Conservation (phyloP, 2,113 vertebrate species). For the Pseudorectes ferrugineus region DNA sequence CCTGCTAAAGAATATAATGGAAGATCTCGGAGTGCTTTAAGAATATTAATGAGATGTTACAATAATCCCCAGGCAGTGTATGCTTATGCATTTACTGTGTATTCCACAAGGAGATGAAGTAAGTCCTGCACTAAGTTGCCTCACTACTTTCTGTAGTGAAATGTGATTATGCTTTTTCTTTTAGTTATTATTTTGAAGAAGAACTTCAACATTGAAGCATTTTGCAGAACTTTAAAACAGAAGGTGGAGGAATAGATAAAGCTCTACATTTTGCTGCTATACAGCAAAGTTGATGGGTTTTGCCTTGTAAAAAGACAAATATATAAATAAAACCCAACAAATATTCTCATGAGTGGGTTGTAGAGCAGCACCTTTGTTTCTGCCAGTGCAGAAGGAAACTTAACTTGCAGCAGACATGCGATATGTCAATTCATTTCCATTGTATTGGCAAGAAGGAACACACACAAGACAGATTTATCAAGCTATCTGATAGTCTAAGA, state of each 20-base stretch:
- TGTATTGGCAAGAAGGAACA: slow-evolving; percentile 38
- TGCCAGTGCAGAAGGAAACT: background rate
- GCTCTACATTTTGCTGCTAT: background rate
- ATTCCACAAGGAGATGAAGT: background rate
- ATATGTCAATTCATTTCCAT: slow-evolving; percentile 22
- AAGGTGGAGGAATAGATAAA: background rate
- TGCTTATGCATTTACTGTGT: background rate
- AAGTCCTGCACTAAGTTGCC: background rate
- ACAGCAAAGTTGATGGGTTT: background rate
- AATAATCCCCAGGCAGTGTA: background rate
- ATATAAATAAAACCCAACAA: background rate
- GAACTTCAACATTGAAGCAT: background rate
- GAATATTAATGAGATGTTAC: slow-evolving; percentile 17
- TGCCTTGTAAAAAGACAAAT: slow-evolving; percentile 1
- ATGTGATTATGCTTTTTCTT: background rate
- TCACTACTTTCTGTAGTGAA: background rate
- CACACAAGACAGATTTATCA: slow-evolving; percentile 38
- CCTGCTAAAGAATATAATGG: background rate
- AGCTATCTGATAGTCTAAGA: slow-evolving; percentile 42
- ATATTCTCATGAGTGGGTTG: background rate
- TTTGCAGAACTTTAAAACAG: background rate
- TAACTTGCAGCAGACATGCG: background rate
- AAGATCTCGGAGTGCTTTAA: background rate
- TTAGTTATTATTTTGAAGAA: background rate
- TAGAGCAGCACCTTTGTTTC: slow-evolving; percentile 9